Evolutionary conservation across 2,888 invertebrate species (phyloP).

Genomic region (Enoplolaimus lenunculus): DNA sequence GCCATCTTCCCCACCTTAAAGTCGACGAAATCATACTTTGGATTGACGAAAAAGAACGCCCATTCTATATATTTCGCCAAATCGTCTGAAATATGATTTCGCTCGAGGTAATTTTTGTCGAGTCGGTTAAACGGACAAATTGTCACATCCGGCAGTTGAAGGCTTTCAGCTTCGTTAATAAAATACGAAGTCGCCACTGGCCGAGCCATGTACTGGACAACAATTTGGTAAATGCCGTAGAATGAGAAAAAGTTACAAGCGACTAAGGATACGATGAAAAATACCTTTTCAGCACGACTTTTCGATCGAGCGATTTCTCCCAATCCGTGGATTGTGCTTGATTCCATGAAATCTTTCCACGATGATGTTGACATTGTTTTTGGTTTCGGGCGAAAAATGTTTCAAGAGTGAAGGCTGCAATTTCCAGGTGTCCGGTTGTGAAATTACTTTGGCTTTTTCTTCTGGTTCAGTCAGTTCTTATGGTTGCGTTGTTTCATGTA

Average conservation of each 20-base stretch:
- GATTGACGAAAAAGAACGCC: conserved; percentile 13
- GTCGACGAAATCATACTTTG: conserved; percentile 4
- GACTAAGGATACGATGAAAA: background rate
- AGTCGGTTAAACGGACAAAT: conserved; percentile 16
- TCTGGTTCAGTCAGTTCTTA: no score
- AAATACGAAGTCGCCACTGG: conserved; percentile 12
- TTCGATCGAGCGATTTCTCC: conserved; percentile 5
- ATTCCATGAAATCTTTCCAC: conserved; percentile 8
- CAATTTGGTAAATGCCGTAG: conserved; percentile 12
- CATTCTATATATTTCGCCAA: conserved; percentile 16
- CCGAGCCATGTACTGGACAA: conserved; percentile 7
- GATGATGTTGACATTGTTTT: background rate
- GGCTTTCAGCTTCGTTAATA: background rate
- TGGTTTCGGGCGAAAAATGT: no score
- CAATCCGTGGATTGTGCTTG: conserved; percentile 15
- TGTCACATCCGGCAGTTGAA: conserved; percentile 13
- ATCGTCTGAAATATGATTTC: background rate
- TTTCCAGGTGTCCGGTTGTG: no score
- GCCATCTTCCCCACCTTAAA: background rate
- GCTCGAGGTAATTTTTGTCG: background rate
- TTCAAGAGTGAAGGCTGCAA: no score
- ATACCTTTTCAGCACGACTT: background rate
- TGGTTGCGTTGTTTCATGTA: no score
- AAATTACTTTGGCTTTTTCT: no score
- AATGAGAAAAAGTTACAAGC: conserved; percentile 5